A percentile compares a stretch with the other conserved stretches of the same genome.
Conservation (phyloP, 1,140 invertebrate genomes). For the Micrasema minimum region DNA sequence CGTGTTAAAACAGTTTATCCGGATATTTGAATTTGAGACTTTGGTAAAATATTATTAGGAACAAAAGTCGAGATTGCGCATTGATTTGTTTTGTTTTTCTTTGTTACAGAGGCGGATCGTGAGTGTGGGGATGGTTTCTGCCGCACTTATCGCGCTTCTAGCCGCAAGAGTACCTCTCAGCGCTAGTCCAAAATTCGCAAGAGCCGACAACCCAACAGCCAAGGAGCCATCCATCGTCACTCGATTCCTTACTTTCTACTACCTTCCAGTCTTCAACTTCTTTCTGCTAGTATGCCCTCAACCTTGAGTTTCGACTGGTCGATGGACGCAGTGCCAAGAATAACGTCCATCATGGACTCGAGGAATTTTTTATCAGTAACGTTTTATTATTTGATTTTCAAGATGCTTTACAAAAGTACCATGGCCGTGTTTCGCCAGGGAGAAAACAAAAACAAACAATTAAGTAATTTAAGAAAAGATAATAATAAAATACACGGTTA, state of each 20-base stretch:
- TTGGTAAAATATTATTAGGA: no score
- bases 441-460: constrained; percentile 43
- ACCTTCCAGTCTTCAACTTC: constrained; percentile 89
- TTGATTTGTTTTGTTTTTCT: constrained; percentile 50
- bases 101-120: constrained; percentile 74
- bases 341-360: constrained; percentile 77
- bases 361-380: constrained; percentile 78
- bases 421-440: constrained; percentile 40
- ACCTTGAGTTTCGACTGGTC: constrained; percentile 95
- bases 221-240: constrained; percentile 77
- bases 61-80: no score
- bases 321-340: constrained; percentile 90
- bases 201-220: constrained; percentile 91
- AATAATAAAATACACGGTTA: constrained; percentile 47
- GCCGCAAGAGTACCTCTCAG: constrained; percentile 74
- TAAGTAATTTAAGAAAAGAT: constrained; percentile 42
- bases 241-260: constrained; percentile 85
- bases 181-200: constrained; percentile 81
- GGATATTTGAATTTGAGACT: no score
- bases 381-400: constrained; percentile 75
- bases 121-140: constrained; percentile 72
- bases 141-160: constrained; percentile 68
- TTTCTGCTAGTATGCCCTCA: constrained; percentile 84
- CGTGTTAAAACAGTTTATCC: no score
- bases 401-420: constrained; percentile 60